These are phyloP conservation scores for Parelbella ahira DNA, from an alignment of 2,888 invertebrate genomes.

Conservation along the genomic window DNA sequence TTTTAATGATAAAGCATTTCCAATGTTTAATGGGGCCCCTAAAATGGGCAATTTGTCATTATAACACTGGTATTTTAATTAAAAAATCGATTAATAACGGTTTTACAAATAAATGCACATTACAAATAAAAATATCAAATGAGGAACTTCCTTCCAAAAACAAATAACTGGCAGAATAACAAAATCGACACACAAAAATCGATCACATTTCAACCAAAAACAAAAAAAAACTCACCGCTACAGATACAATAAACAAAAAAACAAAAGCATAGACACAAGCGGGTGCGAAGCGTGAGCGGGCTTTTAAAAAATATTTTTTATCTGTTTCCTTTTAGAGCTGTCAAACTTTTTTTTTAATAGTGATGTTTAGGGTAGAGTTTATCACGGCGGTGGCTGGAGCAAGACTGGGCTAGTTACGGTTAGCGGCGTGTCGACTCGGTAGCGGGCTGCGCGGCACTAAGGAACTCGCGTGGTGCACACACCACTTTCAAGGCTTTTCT, in stretches of 20 bases:
- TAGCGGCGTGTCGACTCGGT: constrained; percentile 35
- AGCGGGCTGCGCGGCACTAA: constrained; percentile 41
- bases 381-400: constrained; percentile 42
- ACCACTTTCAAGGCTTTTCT: constrained; percentile 37
- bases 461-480: constrained; percentile 37
- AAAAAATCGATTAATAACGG: too few species aligned
- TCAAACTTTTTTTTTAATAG: constrained; percentile 34
- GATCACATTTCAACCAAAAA: too few species aligned
- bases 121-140: too few species aligned
- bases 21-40: too few species aligned
- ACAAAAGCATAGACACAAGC: constrained; percentile 23
- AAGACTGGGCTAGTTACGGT: constrained; percentile 41
- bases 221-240: constrained; percentile 10
- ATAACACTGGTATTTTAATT: too few species aligned
- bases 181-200: too few species aligned
- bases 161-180: too few species aligned
- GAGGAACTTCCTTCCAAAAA: too few species aligned
- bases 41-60: too few species aligned
- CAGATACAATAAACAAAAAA: background rate
- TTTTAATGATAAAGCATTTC: too few species aligned
- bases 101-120: too few species aligned
- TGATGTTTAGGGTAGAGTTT: constrained; percentile 35
- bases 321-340: constrained; percentile 33
- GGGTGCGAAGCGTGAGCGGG: constrained; percentile 30
- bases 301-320: constrained; percentile 30